phyloP scores from a whole-genome alignment of 2,888 invertebrate genomes.

The Ligdia adustata region DNA sequence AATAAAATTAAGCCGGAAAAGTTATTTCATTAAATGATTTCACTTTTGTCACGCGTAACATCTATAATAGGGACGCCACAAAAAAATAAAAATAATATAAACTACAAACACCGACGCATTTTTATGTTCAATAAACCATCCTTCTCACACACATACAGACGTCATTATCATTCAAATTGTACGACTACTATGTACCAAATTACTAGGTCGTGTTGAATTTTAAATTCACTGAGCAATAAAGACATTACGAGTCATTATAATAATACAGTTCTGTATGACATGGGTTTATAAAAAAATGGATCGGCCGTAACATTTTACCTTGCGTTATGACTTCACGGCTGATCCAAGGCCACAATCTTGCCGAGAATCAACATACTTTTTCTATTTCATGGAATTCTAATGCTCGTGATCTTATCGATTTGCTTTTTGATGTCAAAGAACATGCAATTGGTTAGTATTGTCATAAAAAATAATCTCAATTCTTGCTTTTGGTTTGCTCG shows the following conservation, averaged over 20 bases:
- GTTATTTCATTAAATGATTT: no score
- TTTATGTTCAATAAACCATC: conserved; percentile 43
- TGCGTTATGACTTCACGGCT: no score
- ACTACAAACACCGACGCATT: conserved; percentile 41
- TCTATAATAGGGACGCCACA: conserved; percentile 24
- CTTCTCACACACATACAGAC: conserved; percentile 25
- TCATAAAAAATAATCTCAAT: no score
- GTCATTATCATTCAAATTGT: conserved; percentile 33
- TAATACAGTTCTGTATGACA: conserved; percentile 11
- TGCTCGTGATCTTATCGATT: no score
- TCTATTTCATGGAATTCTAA: no score
- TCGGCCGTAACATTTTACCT: no score
- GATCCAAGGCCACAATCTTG: no score
- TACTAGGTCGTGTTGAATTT: conserved; percentile 34
- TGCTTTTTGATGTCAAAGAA: no score
- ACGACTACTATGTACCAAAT: conserved; percentile 34
- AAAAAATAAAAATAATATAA: conserved; percentile 40
- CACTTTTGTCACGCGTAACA: conserved; percentile 6
- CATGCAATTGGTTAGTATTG: no score
- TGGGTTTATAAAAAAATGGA: neutral
- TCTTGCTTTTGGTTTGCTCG: no score
- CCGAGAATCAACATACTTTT: no score
- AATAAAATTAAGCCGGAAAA: no score
- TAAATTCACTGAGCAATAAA: conserved; percentile 33
- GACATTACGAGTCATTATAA: conserved; percentile 33